Percentiles rank a stretch among this genome's conserved stretches.
phyloP scores from a whole-genome alignment of 2,888 invertebrate genomes.

The Troides helena region DNA sequence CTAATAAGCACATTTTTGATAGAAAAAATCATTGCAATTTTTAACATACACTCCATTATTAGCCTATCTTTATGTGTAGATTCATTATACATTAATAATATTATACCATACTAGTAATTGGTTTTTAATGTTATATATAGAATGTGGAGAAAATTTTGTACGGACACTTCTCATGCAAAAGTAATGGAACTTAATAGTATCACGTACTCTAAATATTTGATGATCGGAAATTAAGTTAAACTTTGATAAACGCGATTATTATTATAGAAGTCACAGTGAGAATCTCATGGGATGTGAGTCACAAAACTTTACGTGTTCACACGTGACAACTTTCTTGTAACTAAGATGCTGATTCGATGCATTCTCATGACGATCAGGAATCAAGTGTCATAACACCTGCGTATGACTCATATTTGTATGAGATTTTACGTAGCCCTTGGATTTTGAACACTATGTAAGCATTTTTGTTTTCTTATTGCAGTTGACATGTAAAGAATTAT shows the following conservation, averaged over 20 bases:
- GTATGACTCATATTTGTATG: conserved; percentile 40
- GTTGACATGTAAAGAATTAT: background rate
- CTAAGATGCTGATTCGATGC: conserved; percentile 55
- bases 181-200: too few relatives aligned
- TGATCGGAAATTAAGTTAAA: background rate
- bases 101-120: background rate
- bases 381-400: conserved; percentile 67
- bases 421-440: conserved; percentile 1
- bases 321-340: conserved; percentile 55
- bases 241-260: background rate
- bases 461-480: background rate
- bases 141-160: too few relatives aligned
- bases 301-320: conserved; percentile 49
- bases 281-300: conserved; percentile 54
- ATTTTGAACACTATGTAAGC: background rate
- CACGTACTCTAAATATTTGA: too few relatives aligned
- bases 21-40: too few relatives aligned
- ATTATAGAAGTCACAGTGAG: conserved; percentile 3
- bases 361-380: conserved; percentile 53
- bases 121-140: too few relatives aligned
- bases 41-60: too few relatives aligned
- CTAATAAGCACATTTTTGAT: too few relatives aligned
- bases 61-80: background rate
- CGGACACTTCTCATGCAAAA: too few relatives aligned
- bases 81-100: background rate